Evolutionary conservation across 2,113 vertebrate genomes (phyloP).

Genomic region (Ivindomyrus marchei): DNA sequence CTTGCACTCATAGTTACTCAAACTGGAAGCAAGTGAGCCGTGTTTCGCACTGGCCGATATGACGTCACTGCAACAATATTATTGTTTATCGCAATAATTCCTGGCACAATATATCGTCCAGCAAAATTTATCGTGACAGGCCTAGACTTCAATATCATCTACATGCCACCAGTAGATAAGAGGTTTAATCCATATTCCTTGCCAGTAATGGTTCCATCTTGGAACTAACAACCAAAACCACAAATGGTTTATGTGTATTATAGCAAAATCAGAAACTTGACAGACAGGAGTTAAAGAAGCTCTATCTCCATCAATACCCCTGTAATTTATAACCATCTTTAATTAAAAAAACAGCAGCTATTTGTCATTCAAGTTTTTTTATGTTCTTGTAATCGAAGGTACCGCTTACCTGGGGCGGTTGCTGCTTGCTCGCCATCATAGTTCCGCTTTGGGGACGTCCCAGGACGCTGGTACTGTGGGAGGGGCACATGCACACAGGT

Average conservation of each 20-base stretch:
- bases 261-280: not conserved
- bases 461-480: constrained; percentile 77
- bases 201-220: not conserved
- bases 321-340: not conserved
- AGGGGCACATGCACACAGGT: not conserved
- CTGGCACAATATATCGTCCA: too few relatives aligned
- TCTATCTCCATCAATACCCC: not conserved
- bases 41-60: too few relatives aligned
- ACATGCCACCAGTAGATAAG: not conserved
- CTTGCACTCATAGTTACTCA: too few relatives aligned
- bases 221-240: not conserved
- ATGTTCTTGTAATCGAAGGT: not conserved
- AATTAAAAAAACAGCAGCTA: not conserved
- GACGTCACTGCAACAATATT: too few relatives aligned
- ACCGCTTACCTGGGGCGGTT: constrained; percentile 23
- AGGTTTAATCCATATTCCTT: not conserved
- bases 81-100: too few relatives aligned
- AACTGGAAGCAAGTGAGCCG: too few relatives aligned
- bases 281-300: too few relatives aligned
- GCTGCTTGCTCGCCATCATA: constrained; percentile 78
- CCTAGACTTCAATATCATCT: not conserved
- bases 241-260: not conserved
- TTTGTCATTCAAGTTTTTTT: not conserved
- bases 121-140: too few relatives aligned
- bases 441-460: constrained; percentile 84